Evolutionary conservation across 2,113 vertebrate species (phyloP).

Genomic region (Butastur rufipennis): DNA sequence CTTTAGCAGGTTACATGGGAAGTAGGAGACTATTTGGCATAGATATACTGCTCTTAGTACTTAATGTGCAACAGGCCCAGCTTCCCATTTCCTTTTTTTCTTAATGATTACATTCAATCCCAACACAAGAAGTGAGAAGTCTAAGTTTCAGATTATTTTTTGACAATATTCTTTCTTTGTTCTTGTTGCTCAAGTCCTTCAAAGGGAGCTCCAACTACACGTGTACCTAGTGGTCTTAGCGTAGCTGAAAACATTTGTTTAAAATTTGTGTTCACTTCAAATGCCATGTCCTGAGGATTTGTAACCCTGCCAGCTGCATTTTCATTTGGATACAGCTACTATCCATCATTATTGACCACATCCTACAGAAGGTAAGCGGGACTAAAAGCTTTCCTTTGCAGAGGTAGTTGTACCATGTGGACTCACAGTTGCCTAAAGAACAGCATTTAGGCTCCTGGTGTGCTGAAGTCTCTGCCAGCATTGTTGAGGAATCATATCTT

Average conservation of each 20-base stretch:
- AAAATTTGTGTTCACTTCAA: background rate
- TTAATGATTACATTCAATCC: background rate
- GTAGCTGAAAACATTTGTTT: background rate
- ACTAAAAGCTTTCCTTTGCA: background rate
- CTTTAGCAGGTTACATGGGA: background rate
- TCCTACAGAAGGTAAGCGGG: background rate
- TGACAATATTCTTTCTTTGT: background rate
- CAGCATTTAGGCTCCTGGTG: background rate
- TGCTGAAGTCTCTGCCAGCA: background rate
- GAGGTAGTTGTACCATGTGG: background rate
- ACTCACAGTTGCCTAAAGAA: background rate
- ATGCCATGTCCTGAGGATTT: background rate
- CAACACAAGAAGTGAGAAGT: background rate
- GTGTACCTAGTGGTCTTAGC: accelerated
- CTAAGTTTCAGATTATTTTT: background rate
- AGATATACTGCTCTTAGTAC: background rate
- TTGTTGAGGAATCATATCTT: background rate
- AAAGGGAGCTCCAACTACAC: background rate
- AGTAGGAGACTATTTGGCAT: background rate
- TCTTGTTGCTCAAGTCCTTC: background rate
- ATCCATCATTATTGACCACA: background rate
- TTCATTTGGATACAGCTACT: background rate
- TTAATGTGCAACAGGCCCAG: background rate
- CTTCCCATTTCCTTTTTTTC: background rate
- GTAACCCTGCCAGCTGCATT: background rate